Evolutionary conservation across 2,888 invertebrate species (phyloP), one percentile per base, ranked within the genome.

Genomic region (Drosophila stalkeri): DNA sequence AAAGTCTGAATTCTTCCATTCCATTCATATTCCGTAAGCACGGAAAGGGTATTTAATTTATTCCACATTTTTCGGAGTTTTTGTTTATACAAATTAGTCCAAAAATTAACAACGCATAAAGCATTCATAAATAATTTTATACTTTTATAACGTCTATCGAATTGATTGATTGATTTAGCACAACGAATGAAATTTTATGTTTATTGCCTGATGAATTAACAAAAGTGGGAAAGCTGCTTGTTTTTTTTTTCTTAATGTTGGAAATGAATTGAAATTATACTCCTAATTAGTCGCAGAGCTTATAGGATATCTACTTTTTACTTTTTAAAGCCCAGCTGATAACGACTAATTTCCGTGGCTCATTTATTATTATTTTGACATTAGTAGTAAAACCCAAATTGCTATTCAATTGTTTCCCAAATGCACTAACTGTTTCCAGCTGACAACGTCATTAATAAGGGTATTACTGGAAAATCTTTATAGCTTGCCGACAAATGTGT

Each of bases 311-410:
- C 51, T 56, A 44, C 60, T 59, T 64, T 74, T 75, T 67, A 47
- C 49, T 51, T 63, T n/a, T n/a, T n/a, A n/a, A 71, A 55, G 41
- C 67, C 43, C 61, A 16, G 41, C 54, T 62, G 49, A 72, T 72
- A 65, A 57, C 43, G 23, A 14, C 18, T n/a, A 12, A 43, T 27
- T 41, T 39, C 47, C 61, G 23, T 18, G 27, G 41, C 49, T 61
- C 52, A 75, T 70, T 83, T 64, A 71, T 75, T 68, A 75, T 75
- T 69, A 65, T 59, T 46, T 80, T 27, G 20, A 43, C 66, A 51
- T 64, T 67, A 68, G 35, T 35, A 64, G 77, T 49, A 74, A 81
- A 77, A 47, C 31, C 77, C 72, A 72, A 73, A 75, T 86, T 79
- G 84, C 18, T 73, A 41, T 72, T 79, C 59, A 83, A 83, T 79